These are phyloP conservation scores for Actinia equina DNA, from an alignment of 64 coral and sea anemone genomes.

Conservation along the genomic window DNA sequence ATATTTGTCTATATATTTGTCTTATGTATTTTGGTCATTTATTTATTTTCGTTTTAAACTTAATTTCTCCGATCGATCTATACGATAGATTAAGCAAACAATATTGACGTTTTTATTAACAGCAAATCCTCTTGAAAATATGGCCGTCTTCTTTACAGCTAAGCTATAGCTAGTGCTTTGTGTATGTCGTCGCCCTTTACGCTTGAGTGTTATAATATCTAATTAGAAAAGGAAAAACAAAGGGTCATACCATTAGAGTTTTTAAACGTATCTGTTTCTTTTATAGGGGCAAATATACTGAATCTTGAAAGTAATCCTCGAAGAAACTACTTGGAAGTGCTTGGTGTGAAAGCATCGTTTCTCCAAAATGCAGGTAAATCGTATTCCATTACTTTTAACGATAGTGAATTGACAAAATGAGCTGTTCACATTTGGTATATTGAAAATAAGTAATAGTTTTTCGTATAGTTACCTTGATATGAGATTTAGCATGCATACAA, in stretches of 20 bases:
- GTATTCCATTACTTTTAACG: neutral
- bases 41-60: too few species aligned
- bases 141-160: too few species aligned
- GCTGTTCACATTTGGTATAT: neutral
- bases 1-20: too few species aligned
- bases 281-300: neutral
- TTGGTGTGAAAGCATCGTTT: neutral
- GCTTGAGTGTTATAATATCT: neutral
- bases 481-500: neutral
- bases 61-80: too few species aligned
- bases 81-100: too few species aligned
- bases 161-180: too few species aligned
- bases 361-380: neutral
- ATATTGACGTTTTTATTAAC: too few species aligned
- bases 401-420: neutral
- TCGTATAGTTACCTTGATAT: neutral
- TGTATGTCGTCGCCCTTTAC: constrained; percentile 8
- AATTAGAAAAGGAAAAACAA: neutral
- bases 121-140: too few species aligned
- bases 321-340: neutral
- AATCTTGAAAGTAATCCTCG: neutral
- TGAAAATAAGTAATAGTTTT: neutral
- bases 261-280: neutral
- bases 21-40: too few species aligned
- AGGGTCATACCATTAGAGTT: neutral